These are phyloP conservation scores for Andricus quercusramuli DNA, from an alignment of 2,888 invertebrate genomes.

Conservation along the genomic window DNA sequence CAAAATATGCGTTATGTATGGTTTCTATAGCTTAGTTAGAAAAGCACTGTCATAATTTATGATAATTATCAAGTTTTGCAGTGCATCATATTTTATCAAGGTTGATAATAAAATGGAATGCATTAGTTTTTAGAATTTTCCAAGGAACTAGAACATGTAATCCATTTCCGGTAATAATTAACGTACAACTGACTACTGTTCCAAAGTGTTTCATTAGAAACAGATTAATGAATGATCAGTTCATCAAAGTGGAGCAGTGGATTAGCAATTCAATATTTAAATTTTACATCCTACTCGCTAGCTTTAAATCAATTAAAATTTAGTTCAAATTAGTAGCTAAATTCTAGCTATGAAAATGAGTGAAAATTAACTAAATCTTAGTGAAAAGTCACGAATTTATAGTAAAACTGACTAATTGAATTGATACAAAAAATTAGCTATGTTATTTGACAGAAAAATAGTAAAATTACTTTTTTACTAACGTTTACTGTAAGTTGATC, in stretches of 20 bases:
- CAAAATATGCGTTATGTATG: background rate
- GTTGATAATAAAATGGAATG: background rate
- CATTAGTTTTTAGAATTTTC: background rate
- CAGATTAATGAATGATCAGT: constrained; percentile 28
- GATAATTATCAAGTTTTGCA: background rate
- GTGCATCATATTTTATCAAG: background rate
- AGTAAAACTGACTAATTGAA: too few relatives aligned
- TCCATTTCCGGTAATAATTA: background rate
- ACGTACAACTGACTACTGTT: background rate
- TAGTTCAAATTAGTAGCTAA: too few relatives aligned
- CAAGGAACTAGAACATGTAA: background rate
- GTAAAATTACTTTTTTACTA: too few relatives aligned
- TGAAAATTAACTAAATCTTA: too few relatives aligned
- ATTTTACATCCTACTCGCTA: too few relatives aligned
- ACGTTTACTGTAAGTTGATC: too few relatives aligned
- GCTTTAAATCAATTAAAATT: too few relatives aligned
- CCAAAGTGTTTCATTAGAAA: background rate
- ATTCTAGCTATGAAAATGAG: too few relatives aligned
- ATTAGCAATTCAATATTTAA: background rate
- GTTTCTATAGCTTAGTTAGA: background rate
- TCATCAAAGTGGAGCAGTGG: background rate
- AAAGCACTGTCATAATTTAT: background rate
- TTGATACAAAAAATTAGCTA: too few relatives aligned
- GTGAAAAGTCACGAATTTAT: too few relatives aligned
- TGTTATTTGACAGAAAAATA: too few relatives aligned